Base-by-base conservation (phyloP, 2,797 vertebrate species). In the Gymnothorax javanicus region DNA sequence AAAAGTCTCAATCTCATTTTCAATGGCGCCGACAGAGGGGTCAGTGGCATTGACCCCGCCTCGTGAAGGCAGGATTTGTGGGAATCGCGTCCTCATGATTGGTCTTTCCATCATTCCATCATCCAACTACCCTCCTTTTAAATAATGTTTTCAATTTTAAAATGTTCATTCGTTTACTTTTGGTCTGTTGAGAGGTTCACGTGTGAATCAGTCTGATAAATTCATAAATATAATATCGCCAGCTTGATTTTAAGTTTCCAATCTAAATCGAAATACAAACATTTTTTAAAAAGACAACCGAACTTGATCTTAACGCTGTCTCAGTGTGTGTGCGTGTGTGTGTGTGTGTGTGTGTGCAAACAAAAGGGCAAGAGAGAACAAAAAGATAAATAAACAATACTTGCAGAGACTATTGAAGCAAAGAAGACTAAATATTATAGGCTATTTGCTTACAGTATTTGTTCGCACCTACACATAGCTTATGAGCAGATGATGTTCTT, bases 41-140 rank as follows among this genome's bases (percentile, higher is more conserved):
- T 89, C 89, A 90, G 84, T 89, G 84, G 56, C 88, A 88, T 50
- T 67, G 87, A 86, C 86, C 75, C 62, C 59, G 58, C 87, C 64
- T 84, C 15, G 57, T 50, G n/a, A 84, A 67, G 85, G 71, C 58
- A 54, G 67, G 67, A n/a, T 87, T 43, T 57, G 56, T 59, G 7
- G 5, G 20, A 64, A 67, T 57, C 71, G 20, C 3, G 25, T 33
- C 52, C 58, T 59, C 81, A 59, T 71, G 73, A 85, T 85, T 87
- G 83, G 83, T 64, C 23, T 52, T 59, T 15, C 7, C 50, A 50
- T 43, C 33, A 75, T 69, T 84, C 58, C 50, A 67, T 75, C 12
- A 82, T 27, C 57, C 52, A 79, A n/a, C 52, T n/a, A 3, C 77
- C 33, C 73, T 50, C 79, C 79, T 82, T 43, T 77, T 77, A 13